Conservation (phyloP, 92 coral and sea anemone genomes). For the Actinostola sp. region DNA sequence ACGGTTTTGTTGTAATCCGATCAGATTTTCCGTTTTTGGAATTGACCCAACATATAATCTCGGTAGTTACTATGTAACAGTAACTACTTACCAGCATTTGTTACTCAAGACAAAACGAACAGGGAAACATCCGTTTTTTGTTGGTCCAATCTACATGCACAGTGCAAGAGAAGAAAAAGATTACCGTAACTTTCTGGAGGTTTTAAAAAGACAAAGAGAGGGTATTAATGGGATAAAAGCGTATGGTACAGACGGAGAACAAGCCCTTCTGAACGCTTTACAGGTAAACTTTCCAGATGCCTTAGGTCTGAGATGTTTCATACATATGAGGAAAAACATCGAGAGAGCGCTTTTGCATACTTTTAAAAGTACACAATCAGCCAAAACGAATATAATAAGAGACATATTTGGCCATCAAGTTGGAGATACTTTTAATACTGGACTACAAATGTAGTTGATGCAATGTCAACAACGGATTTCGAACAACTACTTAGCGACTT, state of each 20-base stretch:
- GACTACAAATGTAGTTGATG: conserved; percentile 40
- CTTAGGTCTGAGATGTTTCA: conserved; percentile 50
- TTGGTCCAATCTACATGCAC: conserved; percentile 61
- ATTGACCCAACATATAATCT: conserved; percentile 67
- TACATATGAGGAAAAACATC: conserved; percentile 50
- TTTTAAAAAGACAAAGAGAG: conserved; percentile 30
- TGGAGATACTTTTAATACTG: conserved; percentile 55
- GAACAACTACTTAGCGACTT: conserved; percentile 21
- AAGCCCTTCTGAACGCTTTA: conserved; percentile 53
- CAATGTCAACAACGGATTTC: conserved; percentile 11
- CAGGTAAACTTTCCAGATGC: conserved; percentile 39
- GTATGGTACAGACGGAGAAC: conserved; percentile 64
- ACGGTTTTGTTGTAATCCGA: conserved; percentile 53
- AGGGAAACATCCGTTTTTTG: conserved; percentile 37
- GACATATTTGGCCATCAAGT: conserved; percentile 53
- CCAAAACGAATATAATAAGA: conserved; percentile 35
- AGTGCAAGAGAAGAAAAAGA: conserved; percentile 37
- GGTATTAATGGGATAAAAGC: conserved; percentile 42
- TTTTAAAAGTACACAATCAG: conserved; percentile 30
- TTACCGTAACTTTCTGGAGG: conserved; percentile 42
- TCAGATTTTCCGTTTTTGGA: conserved; percentile 49
- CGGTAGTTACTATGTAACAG: conserved; percentile 52
- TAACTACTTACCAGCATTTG: conserved; percentile 56
- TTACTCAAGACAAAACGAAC: conserved; percentile 33
- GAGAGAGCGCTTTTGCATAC: conserved; percentile 39